Percentiles rank a stretch among this genome's conserved stretches.
Conservation (phyloP, 2,888 invertebrate genomes). For the Macrophya alboannulata region DNA sequence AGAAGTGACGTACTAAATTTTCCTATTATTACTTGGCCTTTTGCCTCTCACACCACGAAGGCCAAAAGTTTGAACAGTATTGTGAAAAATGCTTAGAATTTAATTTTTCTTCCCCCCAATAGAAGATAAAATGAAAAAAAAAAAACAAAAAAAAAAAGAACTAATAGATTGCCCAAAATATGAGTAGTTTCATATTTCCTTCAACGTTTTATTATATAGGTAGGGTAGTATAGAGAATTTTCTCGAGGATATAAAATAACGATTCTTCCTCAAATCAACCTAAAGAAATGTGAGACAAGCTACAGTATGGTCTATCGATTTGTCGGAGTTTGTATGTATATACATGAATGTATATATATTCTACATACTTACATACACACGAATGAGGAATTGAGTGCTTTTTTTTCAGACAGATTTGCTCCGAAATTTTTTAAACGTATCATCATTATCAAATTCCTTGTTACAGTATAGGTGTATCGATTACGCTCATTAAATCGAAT, state of each 20-base stretch:
- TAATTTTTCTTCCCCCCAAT: no score
- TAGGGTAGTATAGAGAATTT: background rate
- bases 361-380: background rate
- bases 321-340: background rate
- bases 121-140: no score
- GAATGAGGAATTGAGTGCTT: background rate
- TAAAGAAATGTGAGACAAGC: background rate
- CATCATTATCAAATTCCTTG: background rate
- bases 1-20: background rate
- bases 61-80: no score
- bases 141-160: no score
- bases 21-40: conserved; percentile 1
- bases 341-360: background rate
- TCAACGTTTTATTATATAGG: background rate
- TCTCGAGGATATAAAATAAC: background rate
- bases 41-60: background rate
- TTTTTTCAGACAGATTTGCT: background rate
- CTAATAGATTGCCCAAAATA: no score
- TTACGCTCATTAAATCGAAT: no score
- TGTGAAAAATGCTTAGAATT: no score
- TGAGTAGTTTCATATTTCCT: no score
- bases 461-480: background rate
- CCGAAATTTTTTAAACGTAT: background rate
- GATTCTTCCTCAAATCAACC: background rate
- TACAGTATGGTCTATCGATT: conserved; percentile 11